phyloP scores from a whole-genome alignment of 2,113 vertebrate genomes.

The Geococcyx californianus region DNA sequence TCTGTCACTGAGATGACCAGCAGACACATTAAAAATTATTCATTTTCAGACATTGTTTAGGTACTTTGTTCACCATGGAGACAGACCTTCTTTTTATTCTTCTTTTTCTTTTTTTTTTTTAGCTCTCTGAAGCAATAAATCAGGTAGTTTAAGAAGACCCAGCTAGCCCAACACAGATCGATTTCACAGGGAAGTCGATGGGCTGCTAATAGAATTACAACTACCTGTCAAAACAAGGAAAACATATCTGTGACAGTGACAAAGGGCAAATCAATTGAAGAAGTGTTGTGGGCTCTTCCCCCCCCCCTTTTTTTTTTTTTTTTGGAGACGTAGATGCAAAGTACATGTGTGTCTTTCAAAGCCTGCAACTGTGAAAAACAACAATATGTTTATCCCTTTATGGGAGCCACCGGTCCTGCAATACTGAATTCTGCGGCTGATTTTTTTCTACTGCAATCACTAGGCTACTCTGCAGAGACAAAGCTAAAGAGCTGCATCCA shows the following conservation, averaged over 20 bases:
- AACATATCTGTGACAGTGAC: conserved; percentile 79
- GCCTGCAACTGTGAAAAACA: conserved; percentile 35
- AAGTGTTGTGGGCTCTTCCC: conserved; percentile 28
- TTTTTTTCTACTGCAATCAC: background rate
- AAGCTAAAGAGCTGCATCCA: background rate
- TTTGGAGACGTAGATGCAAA: conserved; percentile 41
- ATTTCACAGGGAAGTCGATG: conserved; percentile 81
- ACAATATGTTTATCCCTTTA: background rate
- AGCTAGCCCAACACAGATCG: conserved; percentile 73
- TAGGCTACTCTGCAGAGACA: background rate
- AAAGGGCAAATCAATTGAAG: conserved; percentile 83
- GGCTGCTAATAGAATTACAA: conserved; percentile 86
- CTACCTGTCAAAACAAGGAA: conserved; percentile 84
- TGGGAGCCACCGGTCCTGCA: background rate
- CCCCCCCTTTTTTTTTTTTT: background rate
- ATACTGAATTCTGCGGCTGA: background rate
- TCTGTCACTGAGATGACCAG: conserved; percentile 49
- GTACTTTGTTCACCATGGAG: conserved; percentile 57
- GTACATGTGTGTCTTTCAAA: conserved; percentile 24
- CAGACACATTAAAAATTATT: conserved; percentile 73
- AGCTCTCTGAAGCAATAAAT: conserved; percentile 83
- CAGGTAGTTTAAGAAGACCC: conserved; percentile 80
- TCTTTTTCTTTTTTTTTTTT: conserved; percentile 30
- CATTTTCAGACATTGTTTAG: conserved; percentile 71
- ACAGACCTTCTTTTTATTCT: background rate